Evolutionary conservation across 2,888 invertebrate species (phyloP).

Genomic region (Eudasyphora cyanicolor): DNA sequence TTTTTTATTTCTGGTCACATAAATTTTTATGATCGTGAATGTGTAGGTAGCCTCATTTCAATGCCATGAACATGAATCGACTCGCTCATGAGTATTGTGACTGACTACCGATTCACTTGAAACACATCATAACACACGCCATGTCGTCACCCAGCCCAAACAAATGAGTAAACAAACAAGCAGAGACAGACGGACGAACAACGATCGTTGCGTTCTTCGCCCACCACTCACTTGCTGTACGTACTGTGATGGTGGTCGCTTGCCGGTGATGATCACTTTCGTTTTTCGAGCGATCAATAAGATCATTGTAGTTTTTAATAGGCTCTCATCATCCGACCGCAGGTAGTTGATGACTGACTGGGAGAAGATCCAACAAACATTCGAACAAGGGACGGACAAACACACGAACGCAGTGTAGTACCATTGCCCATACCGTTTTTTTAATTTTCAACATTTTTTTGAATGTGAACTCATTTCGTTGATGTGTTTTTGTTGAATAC

Average conservation of each 20-base stretch:
- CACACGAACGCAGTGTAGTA: neutral
- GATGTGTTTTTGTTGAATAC: constrained; percentile 12
- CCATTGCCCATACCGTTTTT: neutral
- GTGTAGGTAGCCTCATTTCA: neutral
- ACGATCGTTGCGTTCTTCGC: neutral
- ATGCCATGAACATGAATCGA: neutral
- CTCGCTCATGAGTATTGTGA: neutral
- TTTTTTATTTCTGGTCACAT: too few relatives aligned
- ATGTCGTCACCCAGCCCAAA: neutral
- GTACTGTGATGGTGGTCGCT: too few relatives aligned
- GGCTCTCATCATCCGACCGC: constrained; percentile 29
- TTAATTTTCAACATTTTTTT: constrained; percentile 3
- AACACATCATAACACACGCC: neutral
- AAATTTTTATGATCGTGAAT: neutral
- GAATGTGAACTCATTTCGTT: constrained; percentile 17
- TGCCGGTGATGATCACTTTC: constrained; percentile 72
- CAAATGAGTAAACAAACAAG: neutral
- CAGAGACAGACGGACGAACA: neutral
- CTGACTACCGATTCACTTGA: too few relatives aligned
- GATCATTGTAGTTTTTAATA: constrained; percentile 51
- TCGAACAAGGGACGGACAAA: neutral
- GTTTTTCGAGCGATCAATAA: constrained; percentile 77
- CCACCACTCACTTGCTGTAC: neutral
- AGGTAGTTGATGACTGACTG: constrained; percentile 1
- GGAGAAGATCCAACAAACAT: neutral